A percentile compares a stretch with the other conserved stretches of the same genome.
Conservation (phyloP, 2,113 vertebrate species). For the Callorhinus ursinus region DNA sequence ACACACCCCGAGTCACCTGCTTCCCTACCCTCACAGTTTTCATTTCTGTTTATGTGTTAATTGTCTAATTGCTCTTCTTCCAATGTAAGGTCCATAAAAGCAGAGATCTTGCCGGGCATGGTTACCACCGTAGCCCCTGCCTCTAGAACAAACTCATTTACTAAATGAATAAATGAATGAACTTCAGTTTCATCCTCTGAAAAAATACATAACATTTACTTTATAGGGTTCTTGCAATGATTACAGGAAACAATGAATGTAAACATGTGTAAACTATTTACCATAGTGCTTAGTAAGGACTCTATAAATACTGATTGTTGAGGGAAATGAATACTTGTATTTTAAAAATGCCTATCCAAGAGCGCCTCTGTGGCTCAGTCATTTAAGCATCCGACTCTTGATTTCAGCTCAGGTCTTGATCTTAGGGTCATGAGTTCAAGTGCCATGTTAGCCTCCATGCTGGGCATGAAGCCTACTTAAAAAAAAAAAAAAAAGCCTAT, state of each 20-base stretch:
- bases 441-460: background rate
- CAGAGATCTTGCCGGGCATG: background rate
- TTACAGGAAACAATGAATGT: background rate
- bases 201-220: background rate
- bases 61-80: background rate
- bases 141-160: background rate
- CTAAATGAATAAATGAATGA: background rate
- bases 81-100: background rate
- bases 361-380: background rate
- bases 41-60: background rate
- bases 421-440: background rate
- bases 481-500: background rate
- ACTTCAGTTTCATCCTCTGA: background rate
- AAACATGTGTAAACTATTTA: background rate
- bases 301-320: background rate
- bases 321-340: background rate
- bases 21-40: background rate
- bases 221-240: background rate
- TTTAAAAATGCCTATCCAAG: background rate
- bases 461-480: background rate
- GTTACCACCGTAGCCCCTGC: background rate
- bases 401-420: background rate
- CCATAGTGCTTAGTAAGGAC: background rate
- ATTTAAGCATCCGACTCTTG: background rate
- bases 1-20: background rate